Evolutionary conservation across 2,888 invertebrate genomes (phyloP).

Genomic region (Phyto melanocephala): DNA sequence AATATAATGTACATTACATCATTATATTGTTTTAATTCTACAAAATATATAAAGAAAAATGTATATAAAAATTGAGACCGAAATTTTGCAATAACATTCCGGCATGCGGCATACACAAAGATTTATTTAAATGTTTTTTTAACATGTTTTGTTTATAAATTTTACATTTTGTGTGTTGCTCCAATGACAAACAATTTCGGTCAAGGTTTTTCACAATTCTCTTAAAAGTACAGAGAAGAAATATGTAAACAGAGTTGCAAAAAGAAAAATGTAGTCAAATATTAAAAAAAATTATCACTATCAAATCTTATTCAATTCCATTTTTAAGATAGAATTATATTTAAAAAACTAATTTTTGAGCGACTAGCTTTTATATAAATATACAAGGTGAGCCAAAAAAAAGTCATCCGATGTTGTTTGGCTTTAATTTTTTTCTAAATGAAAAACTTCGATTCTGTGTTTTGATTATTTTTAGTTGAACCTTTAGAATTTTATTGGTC

Average conservation of each 20-base stretch:
- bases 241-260: constrained; percentile 69
- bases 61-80: constrained; percentile 73
- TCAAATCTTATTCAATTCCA: too few species aligned
- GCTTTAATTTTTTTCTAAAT: too few species aligned
- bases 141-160: not conserved
- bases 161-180: constrained; percentile 15
- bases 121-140: not conserved
- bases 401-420: too few species aligned
- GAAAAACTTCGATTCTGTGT: too few species aligned
- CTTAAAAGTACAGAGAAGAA: constrained; percentile 36
- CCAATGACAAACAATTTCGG: constrained; percentile 71
- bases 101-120: constrained; percentile 42
- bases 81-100: constrained; percentile 67
- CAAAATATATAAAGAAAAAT: not conserved
- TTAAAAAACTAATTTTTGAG: too few species aligned
- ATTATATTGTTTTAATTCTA: constrained; percentile 44
- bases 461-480: too few species aligned
- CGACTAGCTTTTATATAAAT: too few species aligned
- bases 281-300: constrained; percentile 5
- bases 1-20: constrained; percentile 44
- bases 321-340: too few species aligned
- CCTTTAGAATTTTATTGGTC: too few species aligned
- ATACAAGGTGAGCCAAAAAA: too few species aligned
- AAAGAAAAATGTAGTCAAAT: constrained; percentile 40
- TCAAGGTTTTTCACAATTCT: constrained; percentile 70